Conservation (phyloP, 2,888 invertebrate genomes). For the Oithona nana region DNA sequence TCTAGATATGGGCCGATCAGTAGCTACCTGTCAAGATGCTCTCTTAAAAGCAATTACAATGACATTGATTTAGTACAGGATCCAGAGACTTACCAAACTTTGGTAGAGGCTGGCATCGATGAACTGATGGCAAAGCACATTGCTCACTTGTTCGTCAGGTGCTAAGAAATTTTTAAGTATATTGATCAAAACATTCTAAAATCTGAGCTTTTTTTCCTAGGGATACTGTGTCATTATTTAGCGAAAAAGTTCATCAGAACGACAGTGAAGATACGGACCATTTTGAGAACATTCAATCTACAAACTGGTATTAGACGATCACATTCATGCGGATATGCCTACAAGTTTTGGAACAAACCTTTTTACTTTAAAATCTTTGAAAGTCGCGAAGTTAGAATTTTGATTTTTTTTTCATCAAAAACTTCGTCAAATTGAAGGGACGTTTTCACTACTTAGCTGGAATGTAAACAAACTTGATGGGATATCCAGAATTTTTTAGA, state of each 20-base stretch:
- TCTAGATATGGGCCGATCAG: conserved; percentile 95
- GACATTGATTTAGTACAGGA: conserved; percentile 47
- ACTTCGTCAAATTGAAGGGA: too few relatives aligned
- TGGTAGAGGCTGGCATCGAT: conserved; percentile 75
- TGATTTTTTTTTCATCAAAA: too few relatives aligned
- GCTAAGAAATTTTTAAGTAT: neutral
- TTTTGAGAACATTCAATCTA: conserved; percentile 98
- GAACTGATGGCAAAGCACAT: conserved; percentile 80
- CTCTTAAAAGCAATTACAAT: conserved; percentile 18
- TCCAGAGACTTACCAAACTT: conserved; percentile 53
- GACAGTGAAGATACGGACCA: conserved; percentile 88
- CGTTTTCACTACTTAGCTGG: too few relatives aligned
- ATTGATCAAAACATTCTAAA: neutral
- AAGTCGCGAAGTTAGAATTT: too few relatives aligned
- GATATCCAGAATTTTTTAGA: too few relatives aligned
- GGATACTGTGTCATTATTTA: conserved; percentile 83
- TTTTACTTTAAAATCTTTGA: too few relatives aligned
- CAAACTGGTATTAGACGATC: too few relatives aligned
- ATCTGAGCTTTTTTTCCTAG: conserved; percentile 1
- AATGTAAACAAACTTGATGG: too few relatives aligned
- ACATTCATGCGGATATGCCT: too few relatives aligned
- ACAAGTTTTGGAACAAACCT: too few relatives aligned
- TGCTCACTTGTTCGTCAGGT: conserved; percentile 87
- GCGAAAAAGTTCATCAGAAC: conserved; percentile 82
- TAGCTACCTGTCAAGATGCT: conserved; percentile 57